Evolutionary conservation across 2,888 invertebrate genomes (phyloP).

Genomic region (Cheilosia pagana): DNA sequence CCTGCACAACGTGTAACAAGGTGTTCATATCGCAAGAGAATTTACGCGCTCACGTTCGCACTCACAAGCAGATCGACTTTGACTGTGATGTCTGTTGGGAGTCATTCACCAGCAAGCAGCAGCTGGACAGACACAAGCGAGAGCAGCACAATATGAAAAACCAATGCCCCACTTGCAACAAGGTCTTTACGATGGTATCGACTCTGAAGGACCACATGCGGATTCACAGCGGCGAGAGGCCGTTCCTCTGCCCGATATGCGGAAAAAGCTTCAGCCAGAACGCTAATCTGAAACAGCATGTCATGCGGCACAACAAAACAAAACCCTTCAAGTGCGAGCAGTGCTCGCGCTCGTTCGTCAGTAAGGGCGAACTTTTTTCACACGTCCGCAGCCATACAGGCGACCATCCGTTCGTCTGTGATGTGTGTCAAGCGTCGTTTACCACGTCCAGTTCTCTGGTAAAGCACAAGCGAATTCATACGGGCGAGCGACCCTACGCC

Average conservation of each 20-base stretch:
- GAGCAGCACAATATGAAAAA: conserved; percentile 84
- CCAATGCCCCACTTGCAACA: conserved; percentile 83
- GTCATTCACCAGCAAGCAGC: conserved; percentile 83
- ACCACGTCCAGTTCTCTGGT: conserved; percentile 86
- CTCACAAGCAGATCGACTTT: conserved; percentile 77
- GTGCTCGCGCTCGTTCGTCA: conserved; percentile 84
- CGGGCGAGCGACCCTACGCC: conserved; percentile 86
- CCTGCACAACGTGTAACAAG: conserved; percentile 83
- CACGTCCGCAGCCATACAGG: conserved; percentile 86
- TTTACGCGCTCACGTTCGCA: conserved; percentile 84
- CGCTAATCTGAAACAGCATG: conserved; percentile 86
- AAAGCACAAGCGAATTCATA: conserved; percentile 86
- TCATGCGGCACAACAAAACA: conserved; percentile 85
- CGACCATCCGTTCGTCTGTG: conserved; percentile 86
- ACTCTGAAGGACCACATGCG: conserved; percentile 86
- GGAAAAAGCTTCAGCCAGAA: conserved; percentile 86
- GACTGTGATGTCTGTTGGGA: conserved; percentile 82
- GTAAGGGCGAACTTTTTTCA: conserved; percentile 85
- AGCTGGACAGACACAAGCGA: conserved; percentile 84
- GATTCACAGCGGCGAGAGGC: conserved; percentile 86
- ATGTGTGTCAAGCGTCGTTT: conserved; percentile 85
- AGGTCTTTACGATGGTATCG: conserved; percentile 85
- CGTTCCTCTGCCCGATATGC: conserved; percentile 85
- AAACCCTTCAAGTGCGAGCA: conserved; percentile 82
- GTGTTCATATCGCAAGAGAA: conserved; percentile 86